Conservation (phyloP, 2,113 vertebrate species). For the Neoarius graeffei region DNA sequence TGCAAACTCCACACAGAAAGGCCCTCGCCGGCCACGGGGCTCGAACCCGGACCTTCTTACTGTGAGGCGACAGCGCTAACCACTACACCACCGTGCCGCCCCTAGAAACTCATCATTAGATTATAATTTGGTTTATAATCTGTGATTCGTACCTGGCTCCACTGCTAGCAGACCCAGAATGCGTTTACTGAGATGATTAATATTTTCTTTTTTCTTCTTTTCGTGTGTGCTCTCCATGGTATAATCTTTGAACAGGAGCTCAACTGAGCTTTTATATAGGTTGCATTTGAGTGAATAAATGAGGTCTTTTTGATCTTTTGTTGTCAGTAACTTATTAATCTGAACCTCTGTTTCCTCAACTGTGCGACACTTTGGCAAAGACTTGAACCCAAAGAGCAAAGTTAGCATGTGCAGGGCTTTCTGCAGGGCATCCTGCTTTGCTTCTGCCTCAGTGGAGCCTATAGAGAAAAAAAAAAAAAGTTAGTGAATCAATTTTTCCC, state of each 20-base stretch:
- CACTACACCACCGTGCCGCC: too few relatives aligned
- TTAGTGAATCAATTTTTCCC: too few relatives aligned
- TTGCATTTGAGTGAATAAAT: neutral
- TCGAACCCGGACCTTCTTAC: too few relatives aligned
- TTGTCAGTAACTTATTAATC: slow-evolving; percentile 32
- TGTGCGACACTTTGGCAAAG: neutral
- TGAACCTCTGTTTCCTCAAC: slow-evolving; percentile 1
- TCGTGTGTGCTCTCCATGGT: slow-evolving; percentile 22
- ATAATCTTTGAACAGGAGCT: slow-evolving; percentile 33
- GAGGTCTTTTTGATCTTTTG: slow-evolving; percentile 9
- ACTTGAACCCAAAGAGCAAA: slow-evolving; percentile 20
- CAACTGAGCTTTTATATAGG: neutral
- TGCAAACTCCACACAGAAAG: too few relatives aligned
- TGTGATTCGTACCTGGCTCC: slow-evolving; percentile 38
- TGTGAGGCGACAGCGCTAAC: too few relatives aligned
- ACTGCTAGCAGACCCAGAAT: slow-evolving; percentile 41
- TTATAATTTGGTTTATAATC: neutral
- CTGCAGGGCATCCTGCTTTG: slow-evolving; percentile 24
- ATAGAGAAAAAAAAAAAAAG: too few relatives aligned
- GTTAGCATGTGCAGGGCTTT: slow-evolving; percentile 1
- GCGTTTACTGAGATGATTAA: slow-evolving; percentile 23
- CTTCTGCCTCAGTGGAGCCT: slow-evolving; percentile 37
- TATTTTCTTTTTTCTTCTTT: slow-evolving; percentile 19
- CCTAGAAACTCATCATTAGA: too few relatives aligned
- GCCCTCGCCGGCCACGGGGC: too few relatives aligned